phyloP scores from a whole-genome alignment of 2,888 invertebrate species.

The Acronicta leporina region DNA sequence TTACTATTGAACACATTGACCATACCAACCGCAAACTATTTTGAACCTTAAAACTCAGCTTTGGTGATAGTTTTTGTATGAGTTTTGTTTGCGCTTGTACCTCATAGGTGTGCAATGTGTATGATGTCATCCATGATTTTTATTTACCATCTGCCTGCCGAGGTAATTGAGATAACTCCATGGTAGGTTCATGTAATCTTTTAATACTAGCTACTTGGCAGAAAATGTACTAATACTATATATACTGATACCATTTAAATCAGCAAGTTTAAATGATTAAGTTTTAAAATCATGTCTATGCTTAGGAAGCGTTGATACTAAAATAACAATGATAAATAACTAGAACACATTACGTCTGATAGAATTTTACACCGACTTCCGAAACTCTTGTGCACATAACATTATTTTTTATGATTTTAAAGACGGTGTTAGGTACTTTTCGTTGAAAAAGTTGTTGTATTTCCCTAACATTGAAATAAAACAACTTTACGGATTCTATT shows the following conservation, averaged over 20 bases:
- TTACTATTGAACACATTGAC: constrained; percentile 33
- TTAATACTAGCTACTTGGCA: constrained; percentile 16
- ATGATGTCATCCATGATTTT: constrained; percentile 60
- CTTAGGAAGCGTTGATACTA: no score
- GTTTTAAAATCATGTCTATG: background rate
- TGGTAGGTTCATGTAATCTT: constrained; percentile 31
- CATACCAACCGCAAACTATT: constrained; percentile 47
- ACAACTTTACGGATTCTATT: no score
- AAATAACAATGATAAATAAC: no score
- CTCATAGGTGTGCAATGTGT: constrained; percentile 46
- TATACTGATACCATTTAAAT: background rate
- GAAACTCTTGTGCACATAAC: no score
- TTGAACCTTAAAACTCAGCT: constrained; percentile 59
- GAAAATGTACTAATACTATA: background rate
- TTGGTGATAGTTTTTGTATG: constrained; percentile 16
- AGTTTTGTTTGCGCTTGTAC: constrained; percentile 25
- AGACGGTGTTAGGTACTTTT: no score
- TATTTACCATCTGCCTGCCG: constrained; percentile 47
- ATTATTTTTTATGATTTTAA: no score
- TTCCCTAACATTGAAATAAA: no score
- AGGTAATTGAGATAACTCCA: constrained; percentile 51
- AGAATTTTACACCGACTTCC: no score
- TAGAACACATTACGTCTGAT: no score
- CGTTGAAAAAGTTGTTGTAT: no score
- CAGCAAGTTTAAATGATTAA: background rate